Percentiles rank a stretch among this genome's conserved stretches.
Conservation (phyloP, 1,140 invertebrate species). For the Melipona quadrifasciata region DNA sequence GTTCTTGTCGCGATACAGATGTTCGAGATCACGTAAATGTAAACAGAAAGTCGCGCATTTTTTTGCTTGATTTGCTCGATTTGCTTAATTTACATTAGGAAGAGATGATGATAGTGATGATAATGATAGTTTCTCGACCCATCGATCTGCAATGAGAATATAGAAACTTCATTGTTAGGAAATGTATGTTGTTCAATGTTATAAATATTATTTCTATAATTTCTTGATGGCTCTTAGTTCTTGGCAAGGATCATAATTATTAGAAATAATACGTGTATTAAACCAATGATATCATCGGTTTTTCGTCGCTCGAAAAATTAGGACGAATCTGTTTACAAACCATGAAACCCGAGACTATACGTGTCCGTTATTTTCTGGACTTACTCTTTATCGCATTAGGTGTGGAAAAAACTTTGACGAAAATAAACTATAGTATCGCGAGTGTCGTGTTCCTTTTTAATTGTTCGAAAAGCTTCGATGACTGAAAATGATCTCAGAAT, state of each 20-base stretch:
- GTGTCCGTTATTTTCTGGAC: slow-evolving; percentile 22
- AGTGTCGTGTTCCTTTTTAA: background rate
- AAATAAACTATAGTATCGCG: slow-evolving; percentile 1
- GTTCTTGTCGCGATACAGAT: background rate
- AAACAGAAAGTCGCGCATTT: background rate
- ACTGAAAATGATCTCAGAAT: no score
- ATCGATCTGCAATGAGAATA: background rate
- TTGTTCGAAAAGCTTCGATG: background rate
- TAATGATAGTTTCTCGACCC: background rate
- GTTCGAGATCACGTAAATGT: background rate
- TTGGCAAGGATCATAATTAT: background rate
- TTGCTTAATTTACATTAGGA: background rate
- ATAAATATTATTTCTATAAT: background rate
- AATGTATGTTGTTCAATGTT: background rate
- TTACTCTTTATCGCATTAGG: background rate
- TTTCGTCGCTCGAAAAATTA: slow-evolving; percentile 36
- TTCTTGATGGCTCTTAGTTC: background rate
- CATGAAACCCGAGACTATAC: slow-evolving; percentile 4
- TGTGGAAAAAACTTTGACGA: background rate
- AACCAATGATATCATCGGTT: background rate
- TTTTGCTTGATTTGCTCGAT: background rate
- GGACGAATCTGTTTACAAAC: slow-evolving; percentile 41
- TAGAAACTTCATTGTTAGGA: background rate
- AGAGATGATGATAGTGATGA: background rate
- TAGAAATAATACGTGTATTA: background rate